Conservation (phyloP, 2,797 vertebrate genomes). For the Enteromius fasciolatus region DNA sequence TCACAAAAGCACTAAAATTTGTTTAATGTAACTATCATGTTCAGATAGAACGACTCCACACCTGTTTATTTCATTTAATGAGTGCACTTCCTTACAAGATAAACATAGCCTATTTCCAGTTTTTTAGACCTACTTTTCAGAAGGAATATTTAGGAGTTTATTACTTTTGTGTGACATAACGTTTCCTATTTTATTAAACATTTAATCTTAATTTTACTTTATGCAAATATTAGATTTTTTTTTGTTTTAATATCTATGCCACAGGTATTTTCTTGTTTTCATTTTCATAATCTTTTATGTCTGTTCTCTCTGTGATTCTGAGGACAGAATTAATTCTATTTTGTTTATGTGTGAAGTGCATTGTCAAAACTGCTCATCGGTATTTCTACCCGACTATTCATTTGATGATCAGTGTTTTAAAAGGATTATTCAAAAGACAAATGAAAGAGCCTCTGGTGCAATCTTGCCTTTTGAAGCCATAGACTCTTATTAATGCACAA, state of each 20-base stretch:
- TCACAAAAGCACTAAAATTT: background rate
- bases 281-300: background rate
- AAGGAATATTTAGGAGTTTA: background rate
- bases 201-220: background rate
- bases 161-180: background rate
- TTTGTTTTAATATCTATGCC: background rate
- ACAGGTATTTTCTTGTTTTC: background rate
- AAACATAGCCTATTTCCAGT: background rate
- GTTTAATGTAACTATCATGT: background rate
- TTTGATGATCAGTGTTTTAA: background rate
- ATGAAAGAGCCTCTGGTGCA: background rate
- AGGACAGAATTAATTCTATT: background rate
- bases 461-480: background rate
- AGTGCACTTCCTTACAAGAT: background rate
- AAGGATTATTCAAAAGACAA: background rate
- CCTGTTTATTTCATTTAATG: background rate
- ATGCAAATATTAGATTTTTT: background rate
- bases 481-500: background rate
- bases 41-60: background rate
- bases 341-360: background rate
- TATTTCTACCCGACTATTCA: background rate
- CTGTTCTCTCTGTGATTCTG: background rate
- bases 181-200: background rate
- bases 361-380: background rate
- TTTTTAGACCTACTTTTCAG: background rate